These are phyloP conservation scores for Enteromius viviparus DNA, from an alignment of 2,797 vertebrate species.

Conservation along the genomic window DNA sequence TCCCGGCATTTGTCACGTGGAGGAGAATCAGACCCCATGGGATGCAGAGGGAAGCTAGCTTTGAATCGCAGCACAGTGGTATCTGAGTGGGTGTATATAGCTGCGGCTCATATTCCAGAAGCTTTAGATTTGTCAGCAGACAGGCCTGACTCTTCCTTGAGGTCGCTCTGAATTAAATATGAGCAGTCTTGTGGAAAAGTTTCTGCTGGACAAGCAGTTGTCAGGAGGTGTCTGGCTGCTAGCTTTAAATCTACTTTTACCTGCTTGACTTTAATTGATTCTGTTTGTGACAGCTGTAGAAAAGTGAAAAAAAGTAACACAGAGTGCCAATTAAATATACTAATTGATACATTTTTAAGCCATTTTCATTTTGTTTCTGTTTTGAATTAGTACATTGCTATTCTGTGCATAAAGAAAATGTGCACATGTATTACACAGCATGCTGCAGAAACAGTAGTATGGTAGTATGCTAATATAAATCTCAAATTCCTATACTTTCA, in stretches of 20 bases:
- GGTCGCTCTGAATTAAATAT: conserved; percentile 46
- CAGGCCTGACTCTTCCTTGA: conserved; percentile 31
- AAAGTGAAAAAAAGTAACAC: not conserved
- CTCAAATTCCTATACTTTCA: not conserved
- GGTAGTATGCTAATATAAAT: not conserved
- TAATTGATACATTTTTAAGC: not conserved
- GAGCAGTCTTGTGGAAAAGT: conserved; percentile 39
- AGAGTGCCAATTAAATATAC: not conserved
- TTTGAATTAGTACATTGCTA: not conserved
- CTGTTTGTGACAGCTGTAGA: conserved; percentile 7
- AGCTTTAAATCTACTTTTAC: not conserved
- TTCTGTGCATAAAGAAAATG: not conserved
- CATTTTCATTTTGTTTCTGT: not conserved
- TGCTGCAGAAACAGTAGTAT: not conserved
- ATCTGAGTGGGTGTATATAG: not conserved
- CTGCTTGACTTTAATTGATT: conserved; percentile 25
- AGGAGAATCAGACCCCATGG: conserved; percentile 9
- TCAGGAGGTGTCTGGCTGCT: conserved; percentile 9
- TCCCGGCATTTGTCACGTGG: not conserved
- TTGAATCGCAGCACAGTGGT: not conserved
- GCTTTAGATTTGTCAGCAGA: conserved; percentile 33
- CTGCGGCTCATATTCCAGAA: conserved; percentile 4
- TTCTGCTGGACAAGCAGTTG: conserved; percentile 40
- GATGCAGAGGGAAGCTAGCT: not conserved
- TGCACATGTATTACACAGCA: not conserved